Conservation (phyloP, 2,888 invertebrate species). For the Noctua pronuba region DNA sequence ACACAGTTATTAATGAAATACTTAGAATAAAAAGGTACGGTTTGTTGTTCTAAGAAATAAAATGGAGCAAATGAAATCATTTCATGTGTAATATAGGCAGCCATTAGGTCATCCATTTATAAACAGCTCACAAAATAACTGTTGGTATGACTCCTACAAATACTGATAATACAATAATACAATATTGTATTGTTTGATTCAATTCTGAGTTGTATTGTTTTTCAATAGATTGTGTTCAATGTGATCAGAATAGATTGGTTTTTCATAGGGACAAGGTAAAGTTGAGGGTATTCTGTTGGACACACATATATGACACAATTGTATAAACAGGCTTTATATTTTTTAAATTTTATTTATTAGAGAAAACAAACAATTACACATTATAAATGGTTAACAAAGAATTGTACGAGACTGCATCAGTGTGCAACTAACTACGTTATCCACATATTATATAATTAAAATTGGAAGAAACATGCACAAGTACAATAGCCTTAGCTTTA, state of each 20-base stretch:
- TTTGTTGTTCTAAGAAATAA: conserved; percentile 40
- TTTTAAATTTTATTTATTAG: too few species aligned
- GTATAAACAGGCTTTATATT: too few species aligned
- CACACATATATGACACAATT: too few species aligned
- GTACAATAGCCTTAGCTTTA: too few species aligned
- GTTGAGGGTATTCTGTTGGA: too few species aligned
- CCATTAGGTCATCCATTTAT: conserved; percentile 47
- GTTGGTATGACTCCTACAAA: conserved; percentile 11
- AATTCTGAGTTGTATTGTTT: conserved; percentile 13
- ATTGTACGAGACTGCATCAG: too few species aligned
- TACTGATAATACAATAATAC: conserved; percentile 11
- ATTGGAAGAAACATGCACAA: too few species aligned
- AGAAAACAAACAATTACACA: too few species aligned
- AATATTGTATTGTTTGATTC: conserved; percentile 30
- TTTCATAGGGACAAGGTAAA: conserved; percentile 13
- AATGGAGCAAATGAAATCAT: conserved; percentile 28
- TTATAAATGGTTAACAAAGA: too few species aligned
- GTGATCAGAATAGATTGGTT: conserved; percentile 12
- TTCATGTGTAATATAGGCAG: conserved; percentile 21
- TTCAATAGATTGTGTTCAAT: background rate
- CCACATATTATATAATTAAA: too few species aligned
- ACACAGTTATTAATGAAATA: conserved; percentile 2
- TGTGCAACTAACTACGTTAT: too few species aligned
- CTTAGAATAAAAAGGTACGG: background rate
- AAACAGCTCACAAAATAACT: conserved; percentile 21